Conservation (phyloP, 1,140 invertebrate species). For the Drosophila pachea region DNA sequence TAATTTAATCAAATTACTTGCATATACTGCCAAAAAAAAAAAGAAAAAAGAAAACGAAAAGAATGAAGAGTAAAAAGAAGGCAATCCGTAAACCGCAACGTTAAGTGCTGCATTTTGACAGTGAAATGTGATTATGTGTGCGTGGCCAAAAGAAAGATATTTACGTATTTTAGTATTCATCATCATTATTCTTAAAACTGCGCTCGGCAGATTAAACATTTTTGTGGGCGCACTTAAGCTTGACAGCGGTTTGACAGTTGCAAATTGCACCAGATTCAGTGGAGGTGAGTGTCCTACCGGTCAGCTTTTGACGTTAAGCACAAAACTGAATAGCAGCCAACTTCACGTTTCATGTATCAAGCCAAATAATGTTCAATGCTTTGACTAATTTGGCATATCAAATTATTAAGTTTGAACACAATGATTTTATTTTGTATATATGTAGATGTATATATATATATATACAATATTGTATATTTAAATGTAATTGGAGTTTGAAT, state of each 20-base stretch:
- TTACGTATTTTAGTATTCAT: conserved; percentile 75
- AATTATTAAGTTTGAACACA: conserved; percentile 1
- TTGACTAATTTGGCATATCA: not conserved
- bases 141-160: conserved; percentile 67
- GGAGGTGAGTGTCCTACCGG: conserved; percentile 7
- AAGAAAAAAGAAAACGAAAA: conserved; percentile 26
- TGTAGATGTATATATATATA: conserved; percentile 66
- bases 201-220: conserved; percentile 38
- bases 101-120: conserved; percentile 72
- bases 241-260: conserved; percentile 68
- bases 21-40: conserved; percentile 71
- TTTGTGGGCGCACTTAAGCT: conserved; percentile 60
- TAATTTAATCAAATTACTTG: conserved; percentile 78
- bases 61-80: conserved; percentile 40
- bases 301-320: not conserved
- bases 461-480: conserved; percentile 73
- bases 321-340: not conserved
- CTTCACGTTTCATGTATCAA: not conserved
- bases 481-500: conserved; percentile 75
- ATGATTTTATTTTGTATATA: conserved; percentile 37
- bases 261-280: conserved; percentile 47
- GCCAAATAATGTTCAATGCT: not conserved
- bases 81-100: conserved; percentile 21
- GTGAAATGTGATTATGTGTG: conserved; percentile 68
- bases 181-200: conserved; percentile 68